These are phyloP conservation scores for Poeciliopsis occidentalis DNA, from an alignment of 2,113 vertebrate genomes.

Conservation along the genomic window DNA sequence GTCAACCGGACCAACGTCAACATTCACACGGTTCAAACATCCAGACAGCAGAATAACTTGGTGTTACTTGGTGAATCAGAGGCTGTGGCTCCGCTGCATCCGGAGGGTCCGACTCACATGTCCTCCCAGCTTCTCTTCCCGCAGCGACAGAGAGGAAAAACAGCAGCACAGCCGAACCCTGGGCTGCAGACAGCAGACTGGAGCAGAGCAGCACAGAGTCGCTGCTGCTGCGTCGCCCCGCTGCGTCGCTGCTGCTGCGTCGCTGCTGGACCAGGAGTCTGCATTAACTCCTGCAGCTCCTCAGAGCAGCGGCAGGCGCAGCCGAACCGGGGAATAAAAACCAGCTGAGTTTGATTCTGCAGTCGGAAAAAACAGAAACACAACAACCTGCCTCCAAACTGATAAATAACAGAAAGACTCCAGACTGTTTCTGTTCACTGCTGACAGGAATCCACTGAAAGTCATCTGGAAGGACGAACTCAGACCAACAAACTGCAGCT, in stretches of 20 bases:
- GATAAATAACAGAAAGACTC: background rate
- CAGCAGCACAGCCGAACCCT: background rate
- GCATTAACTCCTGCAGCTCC: slow-evolving; percentile 62
- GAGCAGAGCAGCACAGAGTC: slow-evolving; percentile 36
- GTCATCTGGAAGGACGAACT: background rate
- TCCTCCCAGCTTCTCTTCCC: slow-evolving; percentile 22
- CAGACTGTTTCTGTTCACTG: background rate
- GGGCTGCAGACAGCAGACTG: background rate
- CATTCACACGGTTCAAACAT: too few relatives aligned
- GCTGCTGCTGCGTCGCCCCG: background rate
- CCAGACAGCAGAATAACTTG: too few relatives aligned
- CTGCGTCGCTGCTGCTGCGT: too few relatives aligned
- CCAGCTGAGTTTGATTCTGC: slow-evolving; percentile 1
- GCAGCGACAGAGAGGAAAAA: slow-evolving; percentile 1
- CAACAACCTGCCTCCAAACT: background rate
- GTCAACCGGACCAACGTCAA: too few relatives aligned
- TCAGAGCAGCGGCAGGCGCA: slow-evolving; percentile 14
- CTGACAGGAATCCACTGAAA: background rate
- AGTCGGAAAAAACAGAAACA: slow-evolving; percentile 26
- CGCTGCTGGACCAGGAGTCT: slow-evolving; percentile 46
- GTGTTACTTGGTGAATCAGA: slow-evolving; percentile 41
- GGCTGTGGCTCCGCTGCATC: background rate
- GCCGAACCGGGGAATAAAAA: background rate
- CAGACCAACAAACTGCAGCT: background rate
- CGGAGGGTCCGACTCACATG: slow-evolving; percentile 58